Evolutionary conservation across 2,888 invertebrate species (phyloP), one percentile per base, ranked within the genome.

Genomic region (Caenorhabditis japonica): DNA sequence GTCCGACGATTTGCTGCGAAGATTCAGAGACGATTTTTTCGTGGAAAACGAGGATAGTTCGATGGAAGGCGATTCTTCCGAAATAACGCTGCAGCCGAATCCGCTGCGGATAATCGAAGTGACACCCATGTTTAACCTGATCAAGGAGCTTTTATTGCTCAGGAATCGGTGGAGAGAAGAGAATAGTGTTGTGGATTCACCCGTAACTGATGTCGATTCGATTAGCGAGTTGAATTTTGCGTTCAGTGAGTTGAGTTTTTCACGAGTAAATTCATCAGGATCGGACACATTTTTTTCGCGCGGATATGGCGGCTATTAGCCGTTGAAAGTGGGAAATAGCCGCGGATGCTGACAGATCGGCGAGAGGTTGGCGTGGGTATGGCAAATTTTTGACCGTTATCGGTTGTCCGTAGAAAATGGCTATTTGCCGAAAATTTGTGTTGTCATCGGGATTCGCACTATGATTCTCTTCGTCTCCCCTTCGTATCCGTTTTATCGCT

Each of bases 121-220:
- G 7, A 27, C 46, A 0, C 61, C 73, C 4, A 68, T 68, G 61
- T 73, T 66, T 21, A 56, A 71, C 52, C 17, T 61, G 39, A 66
- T 71, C 44, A 38, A 53, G 30, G 79, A 77, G 30, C 44, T 75
- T 3, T 55, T 58, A 8, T 51, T 77, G n/a, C 23, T 79, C 15
- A 62, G 56, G 17, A 61, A 59, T 49, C 34, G 70, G 13, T 80
- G 78, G 80, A 52, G 41, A n/a, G 62, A 72, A 10, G 72, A 75
- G 27, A 75, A 80, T 27, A 61, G 73, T 27, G 80, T 75, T 34
- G 21, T 53, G 47, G 8, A 59, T 3, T n/a, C 27, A 2, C 59
- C 71, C 19, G 44, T 53, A 17, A 55, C 64, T 30, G 60, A 59
- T 21, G 41, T 60, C 5, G 21, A 21, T 27, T 51, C 58, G 13